Evolutionary conservation across 2,888 invertebrate genomes (phyloP).

Genomic region (Perizoma flavofasciatum): DNA sequence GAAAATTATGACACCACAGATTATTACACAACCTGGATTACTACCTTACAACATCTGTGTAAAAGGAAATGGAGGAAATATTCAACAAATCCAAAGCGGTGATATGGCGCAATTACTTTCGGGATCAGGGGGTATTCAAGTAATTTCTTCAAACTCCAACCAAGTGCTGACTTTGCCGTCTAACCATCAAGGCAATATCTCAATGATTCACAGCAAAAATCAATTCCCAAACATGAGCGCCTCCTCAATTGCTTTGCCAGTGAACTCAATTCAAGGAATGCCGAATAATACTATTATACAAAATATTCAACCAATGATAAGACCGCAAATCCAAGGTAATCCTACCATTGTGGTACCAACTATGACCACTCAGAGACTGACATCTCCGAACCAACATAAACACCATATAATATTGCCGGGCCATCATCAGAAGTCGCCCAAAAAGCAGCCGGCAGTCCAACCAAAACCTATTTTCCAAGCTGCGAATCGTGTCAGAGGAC

Average conservation of each 20-base stretch:
- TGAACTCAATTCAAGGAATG: conserved; percentile 79
- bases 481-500: conserved; percentile 70
- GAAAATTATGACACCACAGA: conserved; percentile 73
- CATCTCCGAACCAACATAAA: conserved; percentile 76
- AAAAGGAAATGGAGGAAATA: conserved; percentile 71
- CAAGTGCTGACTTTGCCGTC: conserved; percentile 77
- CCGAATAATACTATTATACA: conserved; percentile 74
- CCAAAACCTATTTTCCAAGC: conserved; percentile 80
- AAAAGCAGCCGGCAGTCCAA: conserved; percentile 77
- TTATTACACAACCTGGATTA: conserved; percentile 74
- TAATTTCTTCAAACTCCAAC: conserved; percentile 80
- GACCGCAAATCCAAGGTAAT: conserved; percentile 76
- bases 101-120: conserved; percentile 77
- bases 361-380: conserved; percentile 73
- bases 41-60: conserved; percentile 80
- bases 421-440: conserved; percentile 74
- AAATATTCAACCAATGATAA: conserved; percentile 80
- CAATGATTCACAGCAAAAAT: conserved; percentile 75
- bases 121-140: conserved; percentile 77
- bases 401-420: conserved; percentile 76
- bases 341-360: conserved; percentile 77
- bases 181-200: conserved; percentile 67
- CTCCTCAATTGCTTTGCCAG: conserved; percentile 76
- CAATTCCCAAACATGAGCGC: conserved; percentile 81
- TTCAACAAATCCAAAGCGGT: conserved; percentile 75